Base-by-base conservation (phyloP, 2,888 invertebrate genomes). In the Orthosia incerta region DNA sequence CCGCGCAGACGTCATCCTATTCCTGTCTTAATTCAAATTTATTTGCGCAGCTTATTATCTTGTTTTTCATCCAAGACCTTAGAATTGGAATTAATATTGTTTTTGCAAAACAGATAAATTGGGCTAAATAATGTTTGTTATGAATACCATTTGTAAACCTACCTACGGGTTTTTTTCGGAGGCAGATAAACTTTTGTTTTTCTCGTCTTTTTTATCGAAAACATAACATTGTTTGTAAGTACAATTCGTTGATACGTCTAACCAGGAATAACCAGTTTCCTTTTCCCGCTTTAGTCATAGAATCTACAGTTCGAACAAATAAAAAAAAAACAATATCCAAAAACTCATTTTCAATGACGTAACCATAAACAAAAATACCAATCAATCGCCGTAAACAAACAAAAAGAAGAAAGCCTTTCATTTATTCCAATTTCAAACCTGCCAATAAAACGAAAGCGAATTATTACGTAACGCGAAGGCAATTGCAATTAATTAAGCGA, bases 401-500 rank as follows among this genome's bases (percentile, higher is more conserved):
- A 13, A 61, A 66, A 76, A 71, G 71, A 66, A 71, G 73, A 78
- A 83, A 77, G 71, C 50, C 51, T 72, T 56, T 69, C 63, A 71
- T 74, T 69, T 62, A 70, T 82, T 82, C 63, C 60, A 74, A 82
- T 73, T 85, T 73, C 45, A 71, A 79, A 83, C 48, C 50, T 71
- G 82, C 56, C 73, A 73, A 70, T 73, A 70, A 71, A 85, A 85
- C 65, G 73, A 85, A 82, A 77, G 82, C 61, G 31, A 50, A 65
- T 67, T 60, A 20, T 82, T 74, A 75, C 75, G 66, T 78, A 84
- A 78, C 74, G 45, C 23, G 23, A 74, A 62, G 74, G 73, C 73
- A 77, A 83, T 74, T 72, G 72, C 71, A 76, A 74, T 83, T 74
- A 85, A 87, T 83, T 79, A 77, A 70, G 11, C 71, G 65, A 73